Base-by-base conservation (phyloP, 2,113 vertebrate species). In the Gambusia holbrooki region DNA sequence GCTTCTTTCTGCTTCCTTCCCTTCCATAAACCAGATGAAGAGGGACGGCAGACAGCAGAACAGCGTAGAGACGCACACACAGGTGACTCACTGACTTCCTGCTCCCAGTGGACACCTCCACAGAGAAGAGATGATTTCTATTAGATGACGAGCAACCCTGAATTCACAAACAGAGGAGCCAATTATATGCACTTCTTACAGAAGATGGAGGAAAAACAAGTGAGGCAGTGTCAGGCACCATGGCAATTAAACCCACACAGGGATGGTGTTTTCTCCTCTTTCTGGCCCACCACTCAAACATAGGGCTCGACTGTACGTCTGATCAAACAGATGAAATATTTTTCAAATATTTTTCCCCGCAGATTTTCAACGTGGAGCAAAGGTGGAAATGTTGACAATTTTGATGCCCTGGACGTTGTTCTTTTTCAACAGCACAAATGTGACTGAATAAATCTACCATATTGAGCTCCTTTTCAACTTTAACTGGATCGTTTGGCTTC, bases 241-340 rank as follows among this genome's bases (percentile, higher is more conserved):
- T 82, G 79, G 83, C 87, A 89, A 91, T 93, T 92, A 92, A 93
- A 90, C 87, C 84, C 87, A 89, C 81, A 87, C 85, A 69, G 87
- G 83, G 76, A 66, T 77, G 76, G 69, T 86, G 77, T 78, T 86
- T 82, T 85, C 85, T 88, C 84, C 72, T 69, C 70, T 35, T 37
- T 67, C 75, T 71, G 74, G 85, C 73, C 81, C 30, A 65, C 85
- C 51, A 69, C 74, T 87, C 77, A 80, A 85, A 88, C 84, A 77
- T 22, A 4, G 66, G 67, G 9, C 84, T 84, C 42, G 48, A 67
- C 83, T 62, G 37, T 69, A 65, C 19, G 64, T 64, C 69, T 76
- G 70, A 90, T 90, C 84, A 85, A 87, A 89, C 74, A 73, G 1
- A 37, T 32, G 67, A 69, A 61, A 75, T 72, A 76, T 74, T 80